Base-by-base conservation (phyloP, 2,888 invertebrate genomes). In the Incurvaria masculella region DNA sequence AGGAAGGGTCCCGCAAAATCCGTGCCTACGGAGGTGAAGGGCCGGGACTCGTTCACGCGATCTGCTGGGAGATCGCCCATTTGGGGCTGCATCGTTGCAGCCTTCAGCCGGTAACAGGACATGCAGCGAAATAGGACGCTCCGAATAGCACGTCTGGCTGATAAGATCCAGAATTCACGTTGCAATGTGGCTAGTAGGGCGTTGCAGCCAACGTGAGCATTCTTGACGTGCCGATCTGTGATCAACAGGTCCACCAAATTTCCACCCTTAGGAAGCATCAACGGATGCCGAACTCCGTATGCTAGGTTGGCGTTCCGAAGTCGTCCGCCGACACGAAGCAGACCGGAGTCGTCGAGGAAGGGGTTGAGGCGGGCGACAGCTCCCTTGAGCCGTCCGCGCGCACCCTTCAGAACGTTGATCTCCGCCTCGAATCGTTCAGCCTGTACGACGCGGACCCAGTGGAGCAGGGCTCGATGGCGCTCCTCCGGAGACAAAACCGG, bases 1-100 rank as follows among this genome's bases (percentile, higher is more conserved):
- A 47, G 4, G 10, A 47, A 44, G 2, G 44, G 38, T 4, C 43
- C 44, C 4, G 47, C 43, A 33, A 43, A 23, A 16, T 43, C 44
- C 5, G 39, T 47, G 17, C 42, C 27, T 18, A 42, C 47, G 2
- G 33, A 16, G 2, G 4, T 14, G 33, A 38, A 47, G 11, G 42
- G 47, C 16, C 26, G 16, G 16, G 42, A 33, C 33, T 40, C 10
- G 19, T 17, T 20, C 11, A 46, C 16, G 23, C 42, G 42, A 14
- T 42, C 21, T 4, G 33, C 20, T 19, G 42, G 42, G 17, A 42
- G 16, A 21, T 42, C 42, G n/a, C 33, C 42, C 42, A 42, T 47
- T 19, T 42, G 42, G 16, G 27, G 27, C 11, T 5, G 21, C 38
- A 42, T 40, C 26, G 42, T 42, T 16, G 26, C n/a, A n/a, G 27